phyloP scores from a whole-genome alignment of 1,140 invertebrate species.

The Platorchestia sp. region DNA sequence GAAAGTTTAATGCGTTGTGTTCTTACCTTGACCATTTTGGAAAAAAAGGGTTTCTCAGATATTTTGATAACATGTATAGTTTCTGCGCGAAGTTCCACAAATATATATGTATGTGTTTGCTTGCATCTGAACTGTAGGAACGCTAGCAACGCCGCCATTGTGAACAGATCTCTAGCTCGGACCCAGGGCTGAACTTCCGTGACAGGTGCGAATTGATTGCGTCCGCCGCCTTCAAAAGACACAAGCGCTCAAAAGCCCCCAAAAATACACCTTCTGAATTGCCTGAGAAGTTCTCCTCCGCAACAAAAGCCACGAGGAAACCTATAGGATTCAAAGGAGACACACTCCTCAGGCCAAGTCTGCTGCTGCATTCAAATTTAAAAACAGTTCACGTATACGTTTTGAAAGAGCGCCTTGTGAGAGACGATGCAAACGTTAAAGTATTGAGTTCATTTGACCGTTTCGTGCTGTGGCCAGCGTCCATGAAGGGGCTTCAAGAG shows the following conservation, averaged over 20 bases:
- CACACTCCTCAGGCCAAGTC: too few relatives aligned
- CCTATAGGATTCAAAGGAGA: not conserved
- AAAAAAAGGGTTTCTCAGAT: too few relatives aligned
- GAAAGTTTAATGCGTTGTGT: too few relatives aligned
- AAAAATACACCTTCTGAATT: not conserved
- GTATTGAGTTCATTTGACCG: not conserved
- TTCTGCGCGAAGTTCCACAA: too few relatives aligned
- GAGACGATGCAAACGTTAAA: not conserved
- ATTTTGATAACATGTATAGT: too few relatives aligned
- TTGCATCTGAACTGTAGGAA: too few relatives aligned
- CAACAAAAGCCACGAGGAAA: not conserved
- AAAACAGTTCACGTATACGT: not conserved
- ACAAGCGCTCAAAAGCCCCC: not conserved
- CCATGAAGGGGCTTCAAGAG: too few relatives aligned
- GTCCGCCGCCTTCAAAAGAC: not conserved
- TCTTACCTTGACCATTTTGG: too few relatives aligned
- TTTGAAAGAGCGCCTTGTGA: not conserved
- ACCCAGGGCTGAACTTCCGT: not conserved
- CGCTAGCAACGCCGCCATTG: not conserved
- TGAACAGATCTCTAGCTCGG: not conserved
- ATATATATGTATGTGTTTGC: too few relatives aligned
- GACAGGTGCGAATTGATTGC: conserved; percentile 34
- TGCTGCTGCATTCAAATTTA: not conserved
- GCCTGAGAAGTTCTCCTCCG: not conserved
- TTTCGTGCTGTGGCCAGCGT: not conserved